Conservation (phyloP, 2,797 vertebrate genomes). For the Natrix natrix region DNA sequence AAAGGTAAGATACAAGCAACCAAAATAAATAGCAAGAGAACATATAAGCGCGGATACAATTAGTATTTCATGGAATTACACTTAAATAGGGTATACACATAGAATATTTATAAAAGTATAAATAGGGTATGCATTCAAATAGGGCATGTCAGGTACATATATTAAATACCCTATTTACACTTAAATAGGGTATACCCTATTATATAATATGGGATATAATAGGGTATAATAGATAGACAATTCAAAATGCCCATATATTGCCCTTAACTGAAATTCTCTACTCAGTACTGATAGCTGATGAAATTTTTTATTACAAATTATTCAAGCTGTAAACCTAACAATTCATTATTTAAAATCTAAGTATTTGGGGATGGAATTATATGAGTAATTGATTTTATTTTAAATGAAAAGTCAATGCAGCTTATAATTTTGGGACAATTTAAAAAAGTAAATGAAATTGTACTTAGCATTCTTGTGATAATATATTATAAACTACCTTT, state of each 20-base stretch:
- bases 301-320: not conserved
- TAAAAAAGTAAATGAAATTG: not conserved
- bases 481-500: not conserved
- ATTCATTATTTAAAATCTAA: not conserved
- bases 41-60: not conserved
- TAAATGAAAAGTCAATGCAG: not conserved
- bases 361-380: not conserved
- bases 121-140: too few species aligned
- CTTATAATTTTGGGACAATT: not conserved
- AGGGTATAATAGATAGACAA: not conserved
- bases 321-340: not conserved
- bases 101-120: too few species aligned
- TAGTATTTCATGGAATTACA: not conserved
- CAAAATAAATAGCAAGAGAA: not conserved
- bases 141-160: too few species aligned
- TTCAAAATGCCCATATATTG: not conserved
- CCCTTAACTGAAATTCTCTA: not conserved
- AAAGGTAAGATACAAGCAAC: not conserved
- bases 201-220: too few species aligned
- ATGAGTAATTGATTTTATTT: not conserved
- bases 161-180: too few species aligned
- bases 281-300: not conserved
- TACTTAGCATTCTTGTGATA: not conserved
- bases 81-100: not conserved
- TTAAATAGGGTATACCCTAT: too few species aligned